Conservation (phyloP, 2,113 vertebrate species). For the Eidolon helvum region DNA sequence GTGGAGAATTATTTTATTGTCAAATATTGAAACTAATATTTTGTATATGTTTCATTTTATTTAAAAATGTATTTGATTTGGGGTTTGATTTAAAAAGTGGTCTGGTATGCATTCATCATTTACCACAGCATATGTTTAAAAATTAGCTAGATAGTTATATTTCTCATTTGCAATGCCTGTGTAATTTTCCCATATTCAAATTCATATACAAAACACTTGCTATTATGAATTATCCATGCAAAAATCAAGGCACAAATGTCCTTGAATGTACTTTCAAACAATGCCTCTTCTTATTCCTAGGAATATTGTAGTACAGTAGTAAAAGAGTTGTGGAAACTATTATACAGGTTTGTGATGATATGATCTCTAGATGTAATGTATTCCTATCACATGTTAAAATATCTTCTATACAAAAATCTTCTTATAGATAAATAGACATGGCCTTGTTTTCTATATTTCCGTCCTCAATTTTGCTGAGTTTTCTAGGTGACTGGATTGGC, state of each 20-base stretch:
- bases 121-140: not conserved
- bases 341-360: not conserved
- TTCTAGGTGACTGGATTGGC: not conserved
- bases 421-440: not conserved
- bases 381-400: not conserved
- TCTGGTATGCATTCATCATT: not conserved
- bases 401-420: not conserved
- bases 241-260: constrained; percentile 33
- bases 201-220: constrained; percentile 27
- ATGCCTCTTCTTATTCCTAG: not conserved
- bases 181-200: constrained; percentile 41
- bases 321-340: not conserved
- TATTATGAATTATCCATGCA: not conserved
- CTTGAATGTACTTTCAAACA: not conserved
- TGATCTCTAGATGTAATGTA: not conserved
- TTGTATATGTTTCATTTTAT: not conserved
- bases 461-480: not conserved
- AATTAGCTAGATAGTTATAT: not conserved
- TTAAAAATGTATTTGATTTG: not conserved
- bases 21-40: not conserved
- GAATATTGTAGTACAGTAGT: not conserved
- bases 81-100: constrained; percentile 26
- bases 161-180: not conserved
- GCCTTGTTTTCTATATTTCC: not conserved
- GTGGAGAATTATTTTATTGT: not conserved